Evolutionary conservation across 2,888 invertebrate genomes (phyloP).

Genomic region (Cheilosia pagana): DNA sequence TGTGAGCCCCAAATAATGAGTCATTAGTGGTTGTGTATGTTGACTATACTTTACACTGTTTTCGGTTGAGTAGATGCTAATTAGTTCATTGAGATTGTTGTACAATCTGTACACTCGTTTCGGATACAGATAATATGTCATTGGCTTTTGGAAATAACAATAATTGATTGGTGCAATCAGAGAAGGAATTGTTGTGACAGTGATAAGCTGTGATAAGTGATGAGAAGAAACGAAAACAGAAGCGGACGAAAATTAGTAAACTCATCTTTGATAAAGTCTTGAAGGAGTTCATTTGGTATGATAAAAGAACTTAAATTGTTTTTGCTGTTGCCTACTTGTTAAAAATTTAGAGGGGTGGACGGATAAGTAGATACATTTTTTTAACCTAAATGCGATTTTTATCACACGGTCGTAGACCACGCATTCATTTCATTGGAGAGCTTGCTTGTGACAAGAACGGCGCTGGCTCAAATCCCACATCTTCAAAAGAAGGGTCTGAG

Average conservation of each 20-base stretch:
- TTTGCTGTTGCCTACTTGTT: too few species aligned
- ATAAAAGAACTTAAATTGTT: background rate
- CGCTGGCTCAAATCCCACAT: too few species aligned
- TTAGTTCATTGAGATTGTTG: constrained; percentile 24
- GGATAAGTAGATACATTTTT: too few species aligned
- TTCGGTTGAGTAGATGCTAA: constrained; percentile 16
- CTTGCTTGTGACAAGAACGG: too few species aligned
- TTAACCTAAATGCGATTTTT: too few species aligned
- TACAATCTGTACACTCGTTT: constrained; percentile 18
- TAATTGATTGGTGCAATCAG: constrained; percentile 3
- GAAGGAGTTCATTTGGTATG: constrained; percentile 28
- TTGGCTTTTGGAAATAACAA: background rate
- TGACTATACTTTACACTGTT: constrained; percentile 19
- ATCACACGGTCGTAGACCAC: too few species aligned
- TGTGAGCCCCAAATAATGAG: constrained; percentile 25
- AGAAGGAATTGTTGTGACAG: background rate
- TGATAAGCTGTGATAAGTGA: background rate
- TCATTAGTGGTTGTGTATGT: constrained; percentile 36
- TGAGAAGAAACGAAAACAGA: background rate
- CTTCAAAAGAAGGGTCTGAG: too few species aligned
- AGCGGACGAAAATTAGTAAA: constrained; percentile 11
- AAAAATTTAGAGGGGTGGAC: background rate
- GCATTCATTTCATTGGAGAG: too few species aligned
- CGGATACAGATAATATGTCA: constrained; percentile 9
- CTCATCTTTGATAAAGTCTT: constrained; percentile 2